phyloP scores from a whole-genome alignment of 2,888 invertebrate species.

The Ophioninae sp. region DNA sequence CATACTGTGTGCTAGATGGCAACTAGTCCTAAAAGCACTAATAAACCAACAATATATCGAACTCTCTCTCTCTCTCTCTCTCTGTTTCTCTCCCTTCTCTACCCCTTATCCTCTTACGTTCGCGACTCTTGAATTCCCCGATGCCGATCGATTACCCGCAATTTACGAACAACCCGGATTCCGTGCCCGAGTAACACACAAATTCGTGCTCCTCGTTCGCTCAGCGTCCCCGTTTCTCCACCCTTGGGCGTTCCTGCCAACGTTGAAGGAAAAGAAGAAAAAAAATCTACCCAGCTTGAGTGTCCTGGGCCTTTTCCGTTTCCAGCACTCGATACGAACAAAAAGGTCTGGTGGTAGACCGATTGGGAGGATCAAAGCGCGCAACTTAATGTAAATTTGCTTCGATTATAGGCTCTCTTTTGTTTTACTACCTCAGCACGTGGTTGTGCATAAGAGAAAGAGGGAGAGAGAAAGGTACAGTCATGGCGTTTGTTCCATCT shows the following conservation, averaged over 20 bases:
- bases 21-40: no score
- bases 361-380: background rate
- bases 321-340: background rate
- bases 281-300: background rate
- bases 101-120: background rate
- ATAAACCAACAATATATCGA: no score
- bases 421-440: background rate
- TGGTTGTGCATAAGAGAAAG: background rate
- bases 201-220: background rate
- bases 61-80: no score
- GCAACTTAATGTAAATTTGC: background rate
- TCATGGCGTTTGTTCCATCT: background rate
- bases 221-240: background rate
- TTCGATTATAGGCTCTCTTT: background rate
- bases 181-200: background rate
- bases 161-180: background rate
- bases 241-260: background rate
- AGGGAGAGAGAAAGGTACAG: background rate
- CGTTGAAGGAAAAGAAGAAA: background rate
- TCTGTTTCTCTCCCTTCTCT: background rate
- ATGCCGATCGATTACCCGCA: conserved; percentile 2
- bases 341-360: background rate
- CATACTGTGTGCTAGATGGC: no score
- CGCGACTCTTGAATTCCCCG: background rate
- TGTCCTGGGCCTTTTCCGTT: background rate